These are phyloP conservation scores for Indri indri DNA, from an alignment of 2,113 vertebrate genomes.

Conservation along the genomic window DNA sequence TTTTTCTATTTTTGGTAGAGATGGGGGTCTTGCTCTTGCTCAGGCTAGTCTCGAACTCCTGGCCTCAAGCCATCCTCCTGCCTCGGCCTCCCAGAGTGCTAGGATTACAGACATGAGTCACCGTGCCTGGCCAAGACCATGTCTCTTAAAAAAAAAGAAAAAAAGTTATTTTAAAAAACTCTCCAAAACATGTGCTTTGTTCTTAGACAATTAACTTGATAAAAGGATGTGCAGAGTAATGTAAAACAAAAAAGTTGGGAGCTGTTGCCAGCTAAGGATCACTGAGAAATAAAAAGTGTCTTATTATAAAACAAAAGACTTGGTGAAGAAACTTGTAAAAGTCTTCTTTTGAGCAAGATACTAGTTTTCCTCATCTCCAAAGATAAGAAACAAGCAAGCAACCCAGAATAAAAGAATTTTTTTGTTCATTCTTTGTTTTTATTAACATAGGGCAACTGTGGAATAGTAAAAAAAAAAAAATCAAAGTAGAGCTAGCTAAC, in stretches of 20 bases:
- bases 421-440: neutral
- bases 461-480: neutral
- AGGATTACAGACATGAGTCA: too few relatives aligned
- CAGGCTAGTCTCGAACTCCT: too few relatives aligned
- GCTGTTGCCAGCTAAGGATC: neutral
- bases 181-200: neutral
- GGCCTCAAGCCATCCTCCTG: too few relatives aligned
- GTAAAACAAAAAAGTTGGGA: neutral
- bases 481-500: neutral
- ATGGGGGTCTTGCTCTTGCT: too few relatives aligned
- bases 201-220: neutral
- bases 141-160: neutral
- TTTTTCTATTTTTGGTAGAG: too few relatives aligned
- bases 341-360: neutral
- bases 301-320: constrained; percentile 12
- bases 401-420: neutral
- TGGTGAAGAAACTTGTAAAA: neutral
- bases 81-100: too few relatives aligned
- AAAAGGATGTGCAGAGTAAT: neutral
- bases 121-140: neutral
- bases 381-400: neutral
- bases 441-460: neutral
- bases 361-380: constrained; percentile 19
- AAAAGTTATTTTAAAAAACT: neutral
- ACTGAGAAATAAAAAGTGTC: neutral